These are phyloP conservation scores for Acrocephalus scirpaceus DNA, from an alignment of 2,797 vertebrate genomes.

Conservation along the genomic window DNA sequence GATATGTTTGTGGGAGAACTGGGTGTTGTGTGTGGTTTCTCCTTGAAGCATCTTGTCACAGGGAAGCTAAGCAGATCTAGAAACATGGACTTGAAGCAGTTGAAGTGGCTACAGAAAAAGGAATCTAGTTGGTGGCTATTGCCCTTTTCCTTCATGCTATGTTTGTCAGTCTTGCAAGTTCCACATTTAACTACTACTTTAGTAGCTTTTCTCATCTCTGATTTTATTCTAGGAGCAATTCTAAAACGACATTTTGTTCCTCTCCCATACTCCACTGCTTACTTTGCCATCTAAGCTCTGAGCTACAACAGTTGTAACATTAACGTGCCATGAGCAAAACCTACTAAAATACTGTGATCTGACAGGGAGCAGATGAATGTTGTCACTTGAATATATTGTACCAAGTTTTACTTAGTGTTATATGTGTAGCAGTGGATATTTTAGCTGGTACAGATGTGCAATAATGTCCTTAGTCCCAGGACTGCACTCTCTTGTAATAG, in stretches of 20 bases:
- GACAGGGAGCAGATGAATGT: background rate
- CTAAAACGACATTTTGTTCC: background rate
- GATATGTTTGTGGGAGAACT: background rate
- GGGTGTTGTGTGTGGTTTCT: background rate
- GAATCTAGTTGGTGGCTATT: background rate
- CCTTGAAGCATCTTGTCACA: background rate
- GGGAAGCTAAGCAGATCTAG: background rate
- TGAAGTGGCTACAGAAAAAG: background rate
- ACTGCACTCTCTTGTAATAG: background rate
- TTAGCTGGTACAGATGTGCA: background rate
- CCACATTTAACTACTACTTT: background rate
- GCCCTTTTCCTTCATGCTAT: background rate
- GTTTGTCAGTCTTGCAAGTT: background rate
- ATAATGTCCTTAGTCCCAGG: background rate
- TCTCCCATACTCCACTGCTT: background rate
- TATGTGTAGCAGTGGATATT: rapidly evolving
- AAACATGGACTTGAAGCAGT: background rate
- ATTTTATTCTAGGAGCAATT: background rate
- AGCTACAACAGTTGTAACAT: background rate
- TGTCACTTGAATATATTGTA: background rate
- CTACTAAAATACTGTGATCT: background rate
- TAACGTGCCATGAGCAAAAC: background rate
- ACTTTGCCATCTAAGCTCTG: background rate
- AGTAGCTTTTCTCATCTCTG: background rate
- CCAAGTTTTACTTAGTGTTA: background rate